Percentiles rank a stretch among this genome's conserved stretches.
These are phyloP conservation scores for Polydrusus cervinus DNA, from an alignment of 2,888 invertebrate genomes.

Conservation along the genomic window DNA sequence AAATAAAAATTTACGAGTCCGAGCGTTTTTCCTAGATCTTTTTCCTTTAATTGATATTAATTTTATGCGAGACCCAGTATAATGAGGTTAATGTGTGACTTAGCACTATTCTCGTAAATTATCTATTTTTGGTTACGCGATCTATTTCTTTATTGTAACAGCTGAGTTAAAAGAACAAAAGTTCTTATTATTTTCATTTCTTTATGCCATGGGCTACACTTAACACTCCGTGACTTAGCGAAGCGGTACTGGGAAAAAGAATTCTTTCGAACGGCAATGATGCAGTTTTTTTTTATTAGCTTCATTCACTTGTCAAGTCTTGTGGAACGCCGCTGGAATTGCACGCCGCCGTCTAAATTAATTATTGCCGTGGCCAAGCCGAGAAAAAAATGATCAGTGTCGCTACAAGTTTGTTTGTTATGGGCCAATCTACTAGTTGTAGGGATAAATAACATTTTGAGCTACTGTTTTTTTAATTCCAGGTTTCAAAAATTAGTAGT, in stretches of 20 bases:
- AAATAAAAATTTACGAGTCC: no score
- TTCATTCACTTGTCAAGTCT: slow-evolving; percentile 35
- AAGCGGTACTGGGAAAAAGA: background rate
- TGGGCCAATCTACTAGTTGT: background rate
- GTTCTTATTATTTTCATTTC: background rate
- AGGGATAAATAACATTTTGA: no score
- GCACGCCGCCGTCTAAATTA: slow-evolving; percentile 39
- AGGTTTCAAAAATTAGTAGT: no score
- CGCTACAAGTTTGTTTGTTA: slow-evolving; percentile 2
- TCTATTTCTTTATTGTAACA: no score
- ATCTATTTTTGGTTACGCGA: background rate
- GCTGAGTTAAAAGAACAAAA: background rate
- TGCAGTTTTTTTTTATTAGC: slow-evolving; percentile 24
- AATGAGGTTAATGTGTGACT: no score
- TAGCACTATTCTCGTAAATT: no score
- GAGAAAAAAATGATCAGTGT: slow-evolving; percentile 14
- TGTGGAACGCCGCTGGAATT: slow-evolving; percentile 35
- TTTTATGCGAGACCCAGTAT: no score
- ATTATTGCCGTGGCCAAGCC: slow-evolving; percentile 30
- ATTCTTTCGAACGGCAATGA: slow-evolving; percentile 30
- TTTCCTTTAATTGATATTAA: no score
- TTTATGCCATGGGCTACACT: background rate
- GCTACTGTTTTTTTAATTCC: no score
- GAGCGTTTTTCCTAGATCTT: no score
- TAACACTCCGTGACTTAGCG: background rate